Evolutionary conservation across 2,888 invertebrate species (phyloP), one percentile per base, ranked within the genome.

Genomic region (Cantharis rustica): DNA sequence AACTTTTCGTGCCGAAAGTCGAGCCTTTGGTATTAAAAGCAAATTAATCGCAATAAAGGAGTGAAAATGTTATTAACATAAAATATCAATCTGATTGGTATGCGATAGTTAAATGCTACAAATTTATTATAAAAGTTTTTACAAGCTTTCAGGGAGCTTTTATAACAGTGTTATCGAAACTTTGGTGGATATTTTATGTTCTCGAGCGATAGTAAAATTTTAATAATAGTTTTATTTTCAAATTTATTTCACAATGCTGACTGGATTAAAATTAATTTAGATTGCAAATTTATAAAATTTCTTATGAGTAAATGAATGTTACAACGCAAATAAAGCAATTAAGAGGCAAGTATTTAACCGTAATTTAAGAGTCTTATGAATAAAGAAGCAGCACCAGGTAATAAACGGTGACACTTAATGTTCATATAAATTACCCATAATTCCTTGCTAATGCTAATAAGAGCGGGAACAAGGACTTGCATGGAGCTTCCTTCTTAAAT

Each of bases 51-150:
- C 16, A 63, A 63, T 16, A 63, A 63, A 17, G 17, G 16, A 66
- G 23, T 20, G 64, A 20, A 66, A 66, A 66, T 20, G 64, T 66
- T 66, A 23, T 68, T 66, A 68, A 61, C 71, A 73, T 71, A 77
- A 74, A 83, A 84, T 83, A 83, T 83, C 82, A 80, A 81, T 82
- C 83, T 84, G 83, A 80, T 85, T 83, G 82, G 84, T 84, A 84
- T 84, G 84, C 84, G 83, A 83, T 83, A 83, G 83, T 84, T 85
- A 85, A 84, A 84, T 84, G 82, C 82, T 83, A 75, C 82, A 83
- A 84, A 85, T 85, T 85, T 85, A 85, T 85, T 82, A 71, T 16
- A 63, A 75, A 78, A 75, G 20, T 75, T 78, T 74, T 73, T 66
- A 66, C 27, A 13, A 27, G 73, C 68, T 70, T 62, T 73, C 68